Evolutionary conservation across 2,113 vertebrate genomes (phyloP), one percentile per base, ranked within the genome.

Genomic region (Myotis lucifugus): DNA sequence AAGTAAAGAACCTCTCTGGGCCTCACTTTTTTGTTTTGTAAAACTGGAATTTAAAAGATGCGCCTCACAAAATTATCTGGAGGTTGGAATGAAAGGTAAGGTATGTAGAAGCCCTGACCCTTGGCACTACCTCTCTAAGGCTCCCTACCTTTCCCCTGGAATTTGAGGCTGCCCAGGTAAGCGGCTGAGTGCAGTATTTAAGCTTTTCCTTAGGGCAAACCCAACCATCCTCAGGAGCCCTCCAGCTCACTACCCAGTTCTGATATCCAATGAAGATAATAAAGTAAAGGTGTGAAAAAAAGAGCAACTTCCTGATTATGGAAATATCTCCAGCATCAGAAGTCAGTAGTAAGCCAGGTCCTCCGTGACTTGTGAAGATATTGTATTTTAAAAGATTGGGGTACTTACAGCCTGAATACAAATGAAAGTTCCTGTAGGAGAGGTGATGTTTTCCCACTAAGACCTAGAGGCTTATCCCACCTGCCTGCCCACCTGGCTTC

Each of bases 301-400:
- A 78, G 37, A 32, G 12, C 19, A 95, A 50, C 6, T 61, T 10
- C 25, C 40, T 83, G 52, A 32, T 67, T 29, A 27, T 59, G 37
- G 50, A 93, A 95, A 27, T 88, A 67, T 32, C 76, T 85, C 40
- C 37, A 89, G 54, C 91, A 64, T 52, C 64, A 91, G 48, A 95
- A 69, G 54, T 42, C 69, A 92, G 0, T 4, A 7, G 7, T 88
- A 12, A 91, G 4, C 32, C 11, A 84, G 29, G 18, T 50, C 50
- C 25, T 90, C 29, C 18, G 48, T n/a, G 83, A 76, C 59, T 87
- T 56, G 8, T 54, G 42, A 90, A 90, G 73, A 90, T 25, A 67
- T 1, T 74, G 11, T 18, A 29, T 88, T 87, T 88, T 40, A 9
- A 17, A 54, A 91, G 3, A 37, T 11, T 70, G 23, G 8, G 6